Percentiles rank a stretch among this genome's conserved stretches.
Evolutionary conservation across 1,140 invertebrate species (phyloP).

Genomic region (Pomacea maculata): DNA sequence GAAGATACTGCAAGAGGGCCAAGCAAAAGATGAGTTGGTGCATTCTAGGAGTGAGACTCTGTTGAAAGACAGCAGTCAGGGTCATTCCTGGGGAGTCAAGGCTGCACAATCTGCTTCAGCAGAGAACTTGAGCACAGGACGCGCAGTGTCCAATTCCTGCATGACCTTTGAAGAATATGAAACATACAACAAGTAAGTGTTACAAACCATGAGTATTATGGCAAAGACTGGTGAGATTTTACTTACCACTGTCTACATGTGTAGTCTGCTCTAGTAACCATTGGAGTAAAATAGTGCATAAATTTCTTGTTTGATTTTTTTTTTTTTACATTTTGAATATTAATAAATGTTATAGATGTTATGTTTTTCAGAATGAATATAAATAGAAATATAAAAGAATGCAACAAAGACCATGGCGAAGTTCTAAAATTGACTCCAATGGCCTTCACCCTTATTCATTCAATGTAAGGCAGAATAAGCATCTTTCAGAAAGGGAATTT

Average conservation of each 20-base stretch:
- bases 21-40: conserved; percentile 50
- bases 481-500: background rate
- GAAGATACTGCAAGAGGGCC: conserved; percentile 47
- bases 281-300: background rate
- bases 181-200: conserved; percentile 53
- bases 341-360: background rate
- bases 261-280: background rate
- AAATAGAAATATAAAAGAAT: background rate
- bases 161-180: conserved; percentile 64
- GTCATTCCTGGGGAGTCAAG: conserved; percentile 37
- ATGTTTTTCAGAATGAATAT: background rate
- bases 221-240: background rate
- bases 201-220: background rate
- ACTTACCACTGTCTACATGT: background rate
- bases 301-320: background rate
- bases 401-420: background rate
- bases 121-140: conserved; percentile 57
- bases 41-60: conserved; percentile 48
- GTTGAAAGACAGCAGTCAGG: conserved; percentile 49
- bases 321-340: background rate
- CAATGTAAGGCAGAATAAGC: background rate
- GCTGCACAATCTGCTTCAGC: conserved; percentile 38
- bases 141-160: conserved; percentile 58
- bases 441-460: background rate
- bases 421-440: background rate